phyloP scores from a whole-genome alignment of 2,797 vertebrate genomes.

The Phrynocephalus guinanensis region DNA sequence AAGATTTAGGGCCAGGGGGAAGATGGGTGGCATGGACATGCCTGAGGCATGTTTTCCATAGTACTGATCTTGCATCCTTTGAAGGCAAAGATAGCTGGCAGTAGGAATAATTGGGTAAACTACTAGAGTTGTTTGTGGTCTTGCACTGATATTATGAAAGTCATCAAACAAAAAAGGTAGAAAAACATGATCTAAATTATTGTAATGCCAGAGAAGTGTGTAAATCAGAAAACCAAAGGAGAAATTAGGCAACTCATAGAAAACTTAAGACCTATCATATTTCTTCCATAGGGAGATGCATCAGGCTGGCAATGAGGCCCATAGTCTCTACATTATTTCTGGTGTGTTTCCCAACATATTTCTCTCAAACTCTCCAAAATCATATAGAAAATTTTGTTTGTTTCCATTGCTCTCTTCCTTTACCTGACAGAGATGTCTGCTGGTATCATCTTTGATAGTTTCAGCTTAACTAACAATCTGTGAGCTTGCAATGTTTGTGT shows the following conservation, averaged over 20 bases:
- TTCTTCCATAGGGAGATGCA: background rate
- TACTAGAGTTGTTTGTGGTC: background rate
- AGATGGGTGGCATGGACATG: background rate
- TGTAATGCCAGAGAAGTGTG: background rate
- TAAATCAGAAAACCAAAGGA: background rate
- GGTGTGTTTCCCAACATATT: background rate
- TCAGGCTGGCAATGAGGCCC: background rate
- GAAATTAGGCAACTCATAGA: background rate
- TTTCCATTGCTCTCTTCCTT: constrained; percentile 7
- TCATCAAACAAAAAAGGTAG: background rate
- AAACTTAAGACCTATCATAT: background rate
- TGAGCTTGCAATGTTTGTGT: background rate
- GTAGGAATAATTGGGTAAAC: background rate
- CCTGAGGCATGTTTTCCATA: background rate
- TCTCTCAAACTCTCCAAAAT: background rate
- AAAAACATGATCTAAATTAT: constrained; percentile 5
- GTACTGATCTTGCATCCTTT: background rate
- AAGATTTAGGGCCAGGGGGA: constrained; percentile 14
- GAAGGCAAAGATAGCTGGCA: background rate
- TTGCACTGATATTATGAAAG: background rate
- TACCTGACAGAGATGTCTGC: background rate
- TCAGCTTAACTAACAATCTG: constrained; percentile 1
- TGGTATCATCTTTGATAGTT: background rate
- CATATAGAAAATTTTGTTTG: background rate
- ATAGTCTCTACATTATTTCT: constrained; percentile 6